phyloP scores from a whole-genome alignment of 1,140 invertebrate species.

The Drosophila asahinai region DNA sequence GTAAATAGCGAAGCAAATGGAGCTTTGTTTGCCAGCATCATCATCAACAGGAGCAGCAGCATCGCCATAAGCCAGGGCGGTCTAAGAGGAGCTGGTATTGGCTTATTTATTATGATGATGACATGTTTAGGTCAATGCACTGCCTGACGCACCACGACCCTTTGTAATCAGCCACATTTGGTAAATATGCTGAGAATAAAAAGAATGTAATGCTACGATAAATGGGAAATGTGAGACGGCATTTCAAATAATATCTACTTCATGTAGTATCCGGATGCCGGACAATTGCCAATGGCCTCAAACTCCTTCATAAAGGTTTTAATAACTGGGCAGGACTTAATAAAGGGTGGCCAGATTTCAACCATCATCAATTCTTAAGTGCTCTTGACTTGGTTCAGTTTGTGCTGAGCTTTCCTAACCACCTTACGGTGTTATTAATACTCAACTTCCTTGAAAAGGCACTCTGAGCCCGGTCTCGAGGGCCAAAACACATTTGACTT shows the following conservation, averaged over 20 bases:
- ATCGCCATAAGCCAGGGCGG: conserved; percentile 5
- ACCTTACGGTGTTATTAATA: neutral
- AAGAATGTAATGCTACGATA: neutral
- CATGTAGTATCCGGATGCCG: no score
- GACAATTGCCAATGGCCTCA: no score
- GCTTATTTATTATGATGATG: conserved; percentile 66
- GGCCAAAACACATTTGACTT: conserved; percentile 14
- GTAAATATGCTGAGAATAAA: neutral
- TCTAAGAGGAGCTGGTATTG: conserved; percentile 33
- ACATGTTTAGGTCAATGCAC: conserved; percentile 63
- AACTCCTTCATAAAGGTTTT: no score
- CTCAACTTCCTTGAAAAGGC: neutral
- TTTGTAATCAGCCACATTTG: conserved; percentile 14
- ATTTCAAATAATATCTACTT: neutral
- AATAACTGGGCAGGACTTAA: no score
- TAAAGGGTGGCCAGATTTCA: no score
- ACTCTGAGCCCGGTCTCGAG: neutral
- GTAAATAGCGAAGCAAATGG: conserved; percentile 61
- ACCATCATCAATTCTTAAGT: no score
- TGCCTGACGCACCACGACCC: conserved; percentile 8
- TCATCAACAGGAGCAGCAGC: conserved; percentile 11
- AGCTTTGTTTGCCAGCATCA: conserved; percentile 67
- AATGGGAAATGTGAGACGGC: neutral
- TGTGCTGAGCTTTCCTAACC: no score
- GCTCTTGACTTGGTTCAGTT: neutral